Evolutionary conservation across 2,113 vertebrate genomes (phyloP), one percentile per base, ranked within the genome.

Genomic region (Furnarius figulus): DNA sequence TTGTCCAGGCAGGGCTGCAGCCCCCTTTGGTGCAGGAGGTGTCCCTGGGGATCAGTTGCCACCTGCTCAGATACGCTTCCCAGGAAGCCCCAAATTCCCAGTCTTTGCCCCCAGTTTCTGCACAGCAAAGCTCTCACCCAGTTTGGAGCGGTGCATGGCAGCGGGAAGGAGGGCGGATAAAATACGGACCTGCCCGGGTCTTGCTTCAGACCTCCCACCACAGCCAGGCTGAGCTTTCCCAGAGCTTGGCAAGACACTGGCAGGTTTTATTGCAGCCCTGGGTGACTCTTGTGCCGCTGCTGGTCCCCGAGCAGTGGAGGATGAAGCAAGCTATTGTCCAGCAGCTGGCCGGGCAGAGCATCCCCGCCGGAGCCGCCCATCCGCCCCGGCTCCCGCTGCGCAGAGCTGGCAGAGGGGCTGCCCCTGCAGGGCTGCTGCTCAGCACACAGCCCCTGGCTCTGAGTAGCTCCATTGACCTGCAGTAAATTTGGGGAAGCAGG

Each of bases 251-350:
- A 74, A 84, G 83, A 62, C 0, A 0, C 14, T 89, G 93, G 83
- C 66, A 80, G 84, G 44, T 39, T 67, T 93, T 81, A 75, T 66
- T 46, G 59, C 76, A 35, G 59, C 23, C 0, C 44, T 65, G 85
- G 52, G 56, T 55, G 66, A 47, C 81, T 79, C 67, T 55, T 47
- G 68, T 67, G 63, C 71, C 15, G 6, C 56, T 10, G 71, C 80
- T 13, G 90, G 47, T 93, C 90, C 92, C 74, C 2, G 9, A 75
- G 93, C 85, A 6, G 25, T 6, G 25, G 76, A 5, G 5, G 91
- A 84, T 95, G 95, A 94, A 94, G 78, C 91, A 78, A 82, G 27
- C 94, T 82, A 95, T 97, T 96, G 96, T 96, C 73, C 86, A 21
- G 83, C 92, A 76, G 79, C 90, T 70, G 94, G 88, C 78, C 4